Base-by-base conservation (phyloP, 1,140 invertebrate genomes). In the Cecropterus lyciades region DNA sequence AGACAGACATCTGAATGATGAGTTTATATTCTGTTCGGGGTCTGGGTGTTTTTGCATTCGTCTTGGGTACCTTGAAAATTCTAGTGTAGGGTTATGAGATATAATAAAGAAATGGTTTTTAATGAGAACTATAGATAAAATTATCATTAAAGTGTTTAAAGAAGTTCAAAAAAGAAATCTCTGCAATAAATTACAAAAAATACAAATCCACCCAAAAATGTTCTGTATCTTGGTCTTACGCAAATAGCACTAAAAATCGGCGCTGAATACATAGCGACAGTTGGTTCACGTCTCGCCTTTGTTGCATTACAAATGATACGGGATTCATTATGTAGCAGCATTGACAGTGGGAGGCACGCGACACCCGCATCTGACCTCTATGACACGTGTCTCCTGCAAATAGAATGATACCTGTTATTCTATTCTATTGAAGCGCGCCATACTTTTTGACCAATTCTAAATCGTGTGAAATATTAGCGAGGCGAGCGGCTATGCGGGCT, bases 311-410 rank as follows among this genome's bases (percentile, higher is more conserved):
- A 73, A 72, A 66, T 79, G 65, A 81, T 76, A 77, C 69, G 74
- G 74, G 76, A 73, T 57, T 72, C 67, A 75, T 81, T 75, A 73
- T 55, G 73, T 57, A 45, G 49, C 48, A 72, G 57, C 69, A 81
- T 81, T 81, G 76, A 67, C 70, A 72, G 60, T 33, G 33, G 14
- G 15, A n/a, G 73, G 70, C 79, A 79, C 79, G 73, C 75, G 75
- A 67, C 59, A 30, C 76, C 76, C 79, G 70, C 74, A 75, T 79
- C 40, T 40, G 33, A 10, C 15, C 10, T 53, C 13, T 8, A 48
- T 37, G 51, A 15, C 27, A 37, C 52, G 49, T 68, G 33, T 6
- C 13, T 13, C n/a, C 14, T 48, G 43, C 37, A 17, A 60, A 55
- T 55, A 40, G 17, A 55, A 55, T 55, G 51, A 17, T 55, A 55